Conservation (phyloP, 2,113 vertebrate species). For the rabbit (Oryctolagus cuniculus) region DNA sequence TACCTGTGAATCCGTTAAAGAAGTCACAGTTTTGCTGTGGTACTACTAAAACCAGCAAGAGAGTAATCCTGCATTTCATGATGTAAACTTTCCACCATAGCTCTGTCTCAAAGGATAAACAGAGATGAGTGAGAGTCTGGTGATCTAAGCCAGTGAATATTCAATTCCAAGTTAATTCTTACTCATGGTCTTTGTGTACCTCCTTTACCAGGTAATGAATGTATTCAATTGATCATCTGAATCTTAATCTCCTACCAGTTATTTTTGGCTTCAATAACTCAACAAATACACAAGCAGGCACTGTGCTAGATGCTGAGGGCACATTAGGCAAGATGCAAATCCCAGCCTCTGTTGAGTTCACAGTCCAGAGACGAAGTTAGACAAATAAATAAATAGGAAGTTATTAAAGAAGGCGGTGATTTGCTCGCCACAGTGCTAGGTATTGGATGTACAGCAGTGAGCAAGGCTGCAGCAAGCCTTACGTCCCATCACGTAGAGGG, state of each 20-base stretch:
- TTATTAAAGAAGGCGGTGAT: background rate
- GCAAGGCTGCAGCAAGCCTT: background rate
- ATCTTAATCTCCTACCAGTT: constrained; percentile 28
- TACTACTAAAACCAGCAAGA: constrained; percentile 37
- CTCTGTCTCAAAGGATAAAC: background rate
- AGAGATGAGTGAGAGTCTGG: background rate
- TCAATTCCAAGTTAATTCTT: background rate
- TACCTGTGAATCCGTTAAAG: background rate
- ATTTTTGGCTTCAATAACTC: constrained; percentile 35
- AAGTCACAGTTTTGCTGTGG: background rate
- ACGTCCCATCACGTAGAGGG: background rate
- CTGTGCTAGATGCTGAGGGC: background rate
- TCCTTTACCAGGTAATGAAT: background rate
- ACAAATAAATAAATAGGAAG: background rate
- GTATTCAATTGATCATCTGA: background rate
- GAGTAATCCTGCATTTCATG: background rate
- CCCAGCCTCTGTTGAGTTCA: background rate
- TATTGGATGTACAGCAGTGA: background rate
- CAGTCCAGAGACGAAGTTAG: background rate
- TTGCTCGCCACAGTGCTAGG: background rate
- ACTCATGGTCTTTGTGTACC: background rate
- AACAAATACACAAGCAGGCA: constrained; percentile 14
- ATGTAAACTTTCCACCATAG: background rate
- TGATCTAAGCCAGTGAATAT: background rate
- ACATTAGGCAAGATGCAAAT: constrained; percentile 29